Conservation (phyloP, 2,888 invertebrate species). For the Onthophagus sagittarius region DNA sequence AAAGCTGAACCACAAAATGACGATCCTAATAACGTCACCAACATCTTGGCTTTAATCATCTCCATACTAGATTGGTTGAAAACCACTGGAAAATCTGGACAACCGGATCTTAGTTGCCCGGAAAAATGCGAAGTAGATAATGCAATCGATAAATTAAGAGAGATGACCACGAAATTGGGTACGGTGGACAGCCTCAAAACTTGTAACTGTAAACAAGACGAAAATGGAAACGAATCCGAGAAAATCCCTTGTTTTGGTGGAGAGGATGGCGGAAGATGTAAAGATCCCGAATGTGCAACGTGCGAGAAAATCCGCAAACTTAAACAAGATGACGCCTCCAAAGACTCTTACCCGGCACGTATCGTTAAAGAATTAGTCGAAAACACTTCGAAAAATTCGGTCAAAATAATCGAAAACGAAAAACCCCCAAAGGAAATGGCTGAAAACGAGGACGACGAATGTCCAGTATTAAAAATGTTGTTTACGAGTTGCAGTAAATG, state of each 20-base stretch:
- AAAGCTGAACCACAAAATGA: not conserved
- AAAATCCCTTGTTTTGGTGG: not conserved
- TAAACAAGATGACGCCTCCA: not conserved
- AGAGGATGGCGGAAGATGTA: not conserved
- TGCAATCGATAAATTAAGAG: conserved; percentile 16
- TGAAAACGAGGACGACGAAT: not conserved
- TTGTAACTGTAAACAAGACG: conserved; percentile 12
- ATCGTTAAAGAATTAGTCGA: no score
- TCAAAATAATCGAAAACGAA: not conserved
- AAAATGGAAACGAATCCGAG: not conserved
- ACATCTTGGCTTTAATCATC: conserved; percentile 15
- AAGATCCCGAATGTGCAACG: not conserved
- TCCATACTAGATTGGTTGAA: conserved; percentile 19
- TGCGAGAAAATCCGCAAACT: not conserved
- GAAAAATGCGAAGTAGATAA: conserved; percentile 12
- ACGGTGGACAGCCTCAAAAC: not conserved
- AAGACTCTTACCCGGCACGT: not conserved
- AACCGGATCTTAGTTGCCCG: conserved; percentile 3
- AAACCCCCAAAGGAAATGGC: not conserved
- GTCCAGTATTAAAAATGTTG: not conserved
- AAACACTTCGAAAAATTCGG: no score
- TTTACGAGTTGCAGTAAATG: not conserved
- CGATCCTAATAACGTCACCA: conserved; percentile 11
- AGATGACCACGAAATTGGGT: conserved; percentile 12
- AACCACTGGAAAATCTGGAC: not conserved